These are phyloP conservation scores for Parnassius mnemosyne DNA, from an alignment of 2,888 invertebrate species.

Conservation along the genomic window DNA sequence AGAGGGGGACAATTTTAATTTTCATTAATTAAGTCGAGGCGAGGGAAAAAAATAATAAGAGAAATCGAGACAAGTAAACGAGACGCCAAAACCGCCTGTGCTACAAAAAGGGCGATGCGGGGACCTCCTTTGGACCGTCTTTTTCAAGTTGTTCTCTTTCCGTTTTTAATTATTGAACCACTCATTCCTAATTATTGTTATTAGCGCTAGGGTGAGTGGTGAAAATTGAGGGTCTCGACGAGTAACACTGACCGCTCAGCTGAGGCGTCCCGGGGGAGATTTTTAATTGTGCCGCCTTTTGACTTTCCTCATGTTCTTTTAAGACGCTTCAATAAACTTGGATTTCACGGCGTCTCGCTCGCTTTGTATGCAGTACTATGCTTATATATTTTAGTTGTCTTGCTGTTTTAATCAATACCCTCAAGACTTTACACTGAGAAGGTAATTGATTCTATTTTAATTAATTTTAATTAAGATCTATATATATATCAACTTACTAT, in stretches of 20 bases:
- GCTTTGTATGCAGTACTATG: slow-evolving; percentile 41
- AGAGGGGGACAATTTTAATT: slow-evolving; percentile 50
- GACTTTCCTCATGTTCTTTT: slow-evolving; percentile 76
- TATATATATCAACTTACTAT: no score
- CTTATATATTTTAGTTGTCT: slow-evolving; percentile 24
- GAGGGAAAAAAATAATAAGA: slow-evolving; percentile 58
- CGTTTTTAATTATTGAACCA: slow-evolving; percentile 82
- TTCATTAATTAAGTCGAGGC: slow-evolving; percentile 68
- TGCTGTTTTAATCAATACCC: slow-evolving; percentile 8
- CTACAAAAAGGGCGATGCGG: slow-evolving; percentile 21
- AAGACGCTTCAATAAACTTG: slow-evolving; percentile 74
- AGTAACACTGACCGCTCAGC: slow-evolving; percentile 76
- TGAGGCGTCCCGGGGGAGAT: slow-evolving; percentile 66
- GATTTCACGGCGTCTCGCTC: slow-evolving; percentile 68
- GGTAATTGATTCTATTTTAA: background rate
- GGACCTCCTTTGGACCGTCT: slow-evolving; percentile 55
- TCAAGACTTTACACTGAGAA: background rate
- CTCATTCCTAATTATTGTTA: slow-evolving; percentile 82
- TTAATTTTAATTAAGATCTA: no score
- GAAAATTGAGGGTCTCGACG: slow-evolving; percentile 77
- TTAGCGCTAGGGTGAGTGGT: slow-evolving; percentile 78
- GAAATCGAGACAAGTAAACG: slow-evolving; percentile 59
- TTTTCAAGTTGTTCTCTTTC: slow-evolving; percentile 76
- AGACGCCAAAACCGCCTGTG: slow-evolving; percentile 41
- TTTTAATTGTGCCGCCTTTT: slow-evolving; percentile 77